Evolutionary conservation across 2,888 invertebrate species (phyloP), one percentile per base, ranked within the genome.

Genomic region (Nesidiocoris tenuis): DNA sequence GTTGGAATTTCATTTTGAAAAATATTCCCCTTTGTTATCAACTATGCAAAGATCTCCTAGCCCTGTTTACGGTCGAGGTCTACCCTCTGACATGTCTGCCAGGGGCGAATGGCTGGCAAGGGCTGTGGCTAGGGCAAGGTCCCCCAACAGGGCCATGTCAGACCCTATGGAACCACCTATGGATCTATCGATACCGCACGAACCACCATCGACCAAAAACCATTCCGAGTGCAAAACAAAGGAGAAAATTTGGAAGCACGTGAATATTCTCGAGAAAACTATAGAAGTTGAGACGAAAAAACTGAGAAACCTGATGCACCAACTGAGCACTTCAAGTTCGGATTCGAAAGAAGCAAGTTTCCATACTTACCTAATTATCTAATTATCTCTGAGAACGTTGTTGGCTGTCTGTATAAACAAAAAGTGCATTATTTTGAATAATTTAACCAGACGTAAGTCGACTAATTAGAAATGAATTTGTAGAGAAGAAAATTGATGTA

Each of bases 41-140:
- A n/a, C n/a, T n/a, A 67, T 67, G 67, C 67, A 67, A 16, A 54
- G 67, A 22, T 56, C 67, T 5, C 22, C 22, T 5, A 67, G 67
- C 55, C 67, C 67, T 0, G 55, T 67, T 12, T 67, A 55, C 19
- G 55, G 67, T 1, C 39, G 67, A 19, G 21, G 55, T 22, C 22
- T 67, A 5, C 67, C 67, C 5, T 67, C 67, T 19, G 67, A 67
- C 16, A 25, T 67, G 55, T 22, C 22, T n/a, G 55, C 67, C 21
- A 21, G 3, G n/a, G 56, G 23, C 39, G 39, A 39, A 39, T 39
- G 39, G 39, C 12, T 12, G 39, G 39, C 39, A 12, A 39, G 39
- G 39, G 39, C 23, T 63, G 21, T 19, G 67, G 39, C 23, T 63
- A n/a, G 54, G 67, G 18, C 67, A 1, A 67, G 67, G 17, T 9